Evolutionary conservation across 2,797 vertebrate species (phyloP).

Genomic region (Silurus lanzhouensis): DNA sequence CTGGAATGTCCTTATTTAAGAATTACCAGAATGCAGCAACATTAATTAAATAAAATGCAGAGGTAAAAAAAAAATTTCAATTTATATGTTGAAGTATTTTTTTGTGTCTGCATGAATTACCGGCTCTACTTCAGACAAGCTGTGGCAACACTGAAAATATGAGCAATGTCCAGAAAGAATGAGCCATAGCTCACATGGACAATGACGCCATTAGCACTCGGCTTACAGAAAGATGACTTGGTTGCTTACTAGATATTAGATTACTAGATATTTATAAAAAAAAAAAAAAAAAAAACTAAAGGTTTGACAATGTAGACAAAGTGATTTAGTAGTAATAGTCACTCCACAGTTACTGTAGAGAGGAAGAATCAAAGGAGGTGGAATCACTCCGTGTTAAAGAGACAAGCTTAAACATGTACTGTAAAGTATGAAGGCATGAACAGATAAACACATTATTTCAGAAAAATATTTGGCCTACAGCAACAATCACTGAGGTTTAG

Average conservation of each 20-base stretch:
- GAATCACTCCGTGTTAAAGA: conserved; percentile 12
- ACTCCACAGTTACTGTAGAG: not conserved
- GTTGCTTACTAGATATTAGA: not conserved
- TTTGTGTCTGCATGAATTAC: too few relatives aligned
- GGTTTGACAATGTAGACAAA: not conserved
- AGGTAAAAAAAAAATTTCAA: too few relatives aligned
- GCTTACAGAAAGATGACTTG: not conserved
- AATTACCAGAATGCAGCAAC: too few relatives aligned
- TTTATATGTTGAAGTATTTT: too few relatives aligned
- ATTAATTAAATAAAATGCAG: too few relatives aligned
- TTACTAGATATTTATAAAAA: too few relatives aligned
- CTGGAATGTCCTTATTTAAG: too few relatives aligned
- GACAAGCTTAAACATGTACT: conserved; percentile 32
- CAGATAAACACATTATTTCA: not conserved
- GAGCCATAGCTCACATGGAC: not conserved
- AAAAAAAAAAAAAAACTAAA: too few relatives aligned
- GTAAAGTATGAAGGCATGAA: not conserved
- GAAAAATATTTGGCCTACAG: conserved; percentile 8
- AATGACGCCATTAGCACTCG: not conserved
- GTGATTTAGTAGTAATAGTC: not conserved
- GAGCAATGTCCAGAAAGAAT: not conserved
- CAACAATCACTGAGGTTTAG: not conserved
- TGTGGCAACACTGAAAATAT: not conserved
- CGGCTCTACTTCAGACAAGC: not conserved
- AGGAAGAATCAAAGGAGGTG: not conserved